phyloP scores from a whole-genome alignment of 2,888 invertebrate genomes.

The Nemapogon koenigi region DNA sequence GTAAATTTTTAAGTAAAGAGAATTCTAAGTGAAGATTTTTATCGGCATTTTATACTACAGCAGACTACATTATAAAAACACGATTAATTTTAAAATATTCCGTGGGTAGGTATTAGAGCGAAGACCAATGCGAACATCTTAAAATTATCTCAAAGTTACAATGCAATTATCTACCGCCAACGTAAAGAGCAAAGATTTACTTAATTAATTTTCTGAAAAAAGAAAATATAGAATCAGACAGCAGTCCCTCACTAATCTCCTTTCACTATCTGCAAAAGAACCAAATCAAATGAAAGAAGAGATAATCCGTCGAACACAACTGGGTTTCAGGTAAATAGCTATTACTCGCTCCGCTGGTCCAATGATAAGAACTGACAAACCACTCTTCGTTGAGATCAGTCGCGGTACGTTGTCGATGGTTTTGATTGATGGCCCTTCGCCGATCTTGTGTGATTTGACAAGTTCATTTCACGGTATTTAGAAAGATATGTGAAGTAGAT shows the following conservation, averaged over 20 bases:
- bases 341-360: slow-evolving; percentile 53
- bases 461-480: slow-evolving; percentile 55
- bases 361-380: slow-evolving; percentile 49
- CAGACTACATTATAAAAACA: too few species aligned
- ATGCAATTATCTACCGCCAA: too few species aligned
- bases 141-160: too few species aligned
- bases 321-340: slow-evolving; percentile 51
- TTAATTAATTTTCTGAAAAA: too few species aligned
- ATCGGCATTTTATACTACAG: too few species aligned
- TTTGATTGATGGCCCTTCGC: slow-evolving; percentile 47
- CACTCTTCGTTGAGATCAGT: slow-evolving; percentile 16
- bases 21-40: too few species aligned
- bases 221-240: not conserved
- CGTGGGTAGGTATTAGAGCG: too few species aligned
- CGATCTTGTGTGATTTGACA: slow-evolving; percentile 29
- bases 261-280: slow-evolving; percentile 38
- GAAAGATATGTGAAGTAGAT: too few species aligned
- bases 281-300: slow-evolving; percentile 34
- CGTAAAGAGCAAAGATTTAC: too few species aligned
- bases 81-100: too few species aligned
- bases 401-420: slow-evolving; percentile 13
- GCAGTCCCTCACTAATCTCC: slow-evolving; percentile 25
- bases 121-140: too few species aligned
- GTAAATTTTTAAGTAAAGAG: too few species aligned
- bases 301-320: slow-evolving; percentile 41